Evolutionary conservation across 2,888 invertebrate species (phyloP).

Genomic region (Muscina levida): DNA sequence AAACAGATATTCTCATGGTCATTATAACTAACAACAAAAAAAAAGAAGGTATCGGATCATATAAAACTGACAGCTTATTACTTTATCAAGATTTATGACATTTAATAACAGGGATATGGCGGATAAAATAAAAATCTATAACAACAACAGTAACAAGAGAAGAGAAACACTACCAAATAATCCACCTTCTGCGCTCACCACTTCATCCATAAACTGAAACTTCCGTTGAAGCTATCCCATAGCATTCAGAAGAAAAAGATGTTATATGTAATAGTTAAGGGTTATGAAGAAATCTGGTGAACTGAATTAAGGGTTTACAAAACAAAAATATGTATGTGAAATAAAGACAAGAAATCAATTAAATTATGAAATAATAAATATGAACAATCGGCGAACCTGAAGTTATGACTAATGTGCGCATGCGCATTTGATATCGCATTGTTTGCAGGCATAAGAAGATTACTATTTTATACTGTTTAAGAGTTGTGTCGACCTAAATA

Average conservation of each 20-base stretch:
- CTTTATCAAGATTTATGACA: slow-evolving; percentile 79
- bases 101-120: slow-evolving; percentile 77
- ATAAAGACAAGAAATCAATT: slow-evolving; percentile 21
- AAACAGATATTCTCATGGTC: neutral
- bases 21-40: neutral
- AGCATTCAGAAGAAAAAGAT: slow-evolving; percentile 5
- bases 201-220: neutral
- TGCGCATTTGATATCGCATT: neutral
- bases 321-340: slow-evolving; percentile 1
- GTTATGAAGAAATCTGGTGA: slow-evolving; percentile 10
- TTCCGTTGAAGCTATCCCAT: slow-evolving; percentile 2
- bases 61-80: slow-evolving; percentile 71
- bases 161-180: neutral
- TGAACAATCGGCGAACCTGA: slow-evolving; percentile 7
- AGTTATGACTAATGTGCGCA: slow-evolving; percentile 46
- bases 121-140: slow-evolving; percentile 3
- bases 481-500: slow-evolving; percentile 50
- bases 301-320: too few species aligned
- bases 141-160: neutral
- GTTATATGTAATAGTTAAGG: slow-evolving; percentile 19
- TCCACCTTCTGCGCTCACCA: neutral
- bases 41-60: slow-evolving; percentile 3
- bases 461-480: slow-evolving; percentile 12
- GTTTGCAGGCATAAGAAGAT: slow-evolving; percentile 19
- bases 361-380: slow-evolving; percentile 22